Conservation (phyloP, 2,888 invertebrate genomes). For the Acanthosepion lycidas region DNA sequence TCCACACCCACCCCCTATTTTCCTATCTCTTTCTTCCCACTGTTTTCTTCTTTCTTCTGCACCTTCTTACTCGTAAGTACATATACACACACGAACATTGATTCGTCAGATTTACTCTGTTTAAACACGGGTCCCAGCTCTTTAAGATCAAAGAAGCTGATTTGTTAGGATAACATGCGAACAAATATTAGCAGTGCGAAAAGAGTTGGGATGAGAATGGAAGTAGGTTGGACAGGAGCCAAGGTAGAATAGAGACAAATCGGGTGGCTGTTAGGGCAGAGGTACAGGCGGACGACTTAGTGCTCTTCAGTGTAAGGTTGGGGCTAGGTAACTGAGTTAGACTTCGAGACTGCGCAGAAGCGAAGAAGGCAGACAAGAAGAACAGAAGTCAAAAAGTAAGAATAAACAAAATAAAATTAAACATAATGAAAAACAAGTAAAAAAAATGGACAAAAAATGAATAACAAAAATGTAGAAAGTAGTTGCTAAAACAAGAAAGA, state of each 20-base stretch:
- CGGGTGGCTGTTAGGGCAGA: neutral
- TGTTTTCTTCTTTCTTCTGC: neutral
- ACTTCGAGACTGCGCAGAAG: neutral
- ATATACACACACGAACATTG: neutral
- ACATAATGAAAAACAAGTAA: neutral
- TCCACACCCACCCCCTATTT: neutral
- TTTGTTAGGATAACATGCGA: conserved; percentile 13
- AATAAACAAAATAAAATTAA: neutral
- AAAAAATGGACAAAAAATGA: neutral
- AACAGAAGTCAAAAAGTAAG: neutral
- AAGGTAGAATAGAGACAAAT: neutral
- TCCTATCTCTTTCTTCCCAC: neutral
- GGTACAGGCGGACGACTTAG: neutral
- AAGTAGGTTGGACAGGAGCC: neutral
- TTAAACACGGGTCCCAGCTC: conserved; percentile 4
- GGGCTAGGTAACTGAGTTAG: neutral
- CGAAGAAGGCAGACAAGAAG: neutral
- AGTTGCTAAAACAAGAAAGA: neutral
- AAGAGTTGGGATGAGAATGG: neutral
- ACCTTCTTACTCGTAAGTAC: neutral
- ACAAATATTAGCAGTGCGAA: neutral
- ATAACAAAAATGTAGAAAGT: too few relatives aligned
- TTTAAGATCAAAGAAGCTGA: neutral
- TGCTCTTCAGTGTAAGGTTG: neutral
- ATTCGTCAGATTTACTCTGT: neutral